Conservation (phyloP, 2,797 vertebrate species). For the Setipinna tenuifilis region DNA sequence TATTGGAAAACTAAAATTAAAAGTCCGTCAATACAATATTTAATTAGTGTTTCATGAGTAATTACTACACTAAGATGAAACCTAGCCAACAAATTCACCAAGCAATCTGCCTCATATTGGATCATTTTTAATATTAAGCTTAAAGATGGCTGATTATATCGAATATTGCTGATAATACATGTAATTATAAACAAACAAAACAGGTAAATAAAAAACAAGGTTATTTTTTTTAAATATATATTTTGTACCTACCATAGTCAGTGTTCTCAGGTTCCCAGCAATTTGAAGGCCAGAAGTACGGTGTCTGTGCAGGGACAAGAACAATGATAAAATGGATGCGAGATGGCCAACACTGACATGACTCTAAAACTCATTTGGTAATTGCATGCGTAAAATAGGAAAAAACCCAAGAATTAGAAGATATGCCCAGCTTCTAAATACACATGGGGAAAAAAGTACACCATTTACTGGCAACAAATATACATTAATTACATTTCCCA, state of each 20-base stretch:
- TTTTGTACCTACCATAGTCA: constrained; percentile 78
- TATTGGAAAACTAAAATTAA: background rate
- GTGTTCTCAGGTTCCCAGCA: constrained; percentile 91
- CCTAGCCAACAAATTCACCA: background rate
- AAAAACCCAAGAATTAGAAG: background rate
- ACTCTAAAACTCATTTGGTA: background rate
- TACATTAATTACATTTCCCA: background rate
- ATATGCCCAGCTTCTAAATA: background rate
- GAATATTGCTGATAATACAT: too few species aligned
- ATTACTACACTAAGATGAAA: background rate
- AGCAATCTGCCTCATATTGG: background rate
- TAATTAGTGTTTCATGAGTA: background rate
- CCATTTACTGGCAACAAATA: background rate
- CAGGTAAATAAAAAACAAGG: background rate
- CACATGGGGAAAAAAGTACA: background rate
- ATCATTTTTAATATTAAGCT: background rate
- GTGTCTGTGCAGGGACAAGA: constrained; percentile 72
- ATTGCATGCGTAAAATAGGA: background rate
- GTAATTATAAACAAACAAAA: background rate
- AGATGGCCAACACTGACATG: background rate
- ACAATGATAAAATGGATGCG: background rate
- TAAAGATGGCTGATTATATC: too few species aligned
- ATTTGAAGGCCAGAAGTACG: constrained; percentile 89
- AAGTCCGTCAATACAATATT: background rate
- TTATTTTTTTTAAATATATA: background rate